Conservation (phyloP, 2,113 vertebrate species). For the Zeus faber region DNA sequence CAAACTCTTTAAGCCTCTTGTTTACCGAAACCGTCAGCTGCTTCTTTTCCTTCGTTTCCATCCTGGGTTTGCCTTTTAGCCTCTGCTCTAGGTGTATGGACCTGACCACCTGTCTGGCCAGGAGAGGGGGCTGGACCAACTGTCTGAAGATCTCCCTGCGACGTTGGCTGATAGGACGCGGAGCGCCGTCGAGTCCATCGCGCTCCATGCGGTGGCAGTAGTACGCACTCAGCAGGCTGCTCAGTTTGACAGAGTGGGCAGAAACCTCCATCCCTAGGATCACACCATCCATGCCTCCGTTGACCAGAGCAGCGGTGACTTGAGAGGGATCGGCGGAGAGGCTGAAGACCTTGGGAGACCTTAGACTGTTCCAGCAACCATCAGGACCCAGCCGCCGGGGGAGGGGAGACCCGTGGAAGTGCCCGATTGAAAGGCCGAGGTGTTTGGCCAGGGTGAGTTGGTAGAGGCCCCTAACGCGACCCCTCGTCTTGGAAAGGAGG, state of each 20-base stretch:
- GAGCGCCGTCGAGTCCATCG: slow-evolving; percentile 16
- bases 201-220: slow-evolving; percentile 60
- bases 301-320: slow-evolving; percentile 74
- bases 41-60: slow-evolving; percentile 21
- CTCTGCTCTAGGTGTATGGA: slow-evolving; percentile 57
- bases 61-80: slow-evolving; percentile 22
- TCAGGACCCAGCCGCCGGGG: slow-evolving; percentile 50
- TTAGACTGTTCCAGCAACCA: slow-evolving; percentile 84
- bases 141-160: slow-evolving; percentile 70
- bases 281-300: slow-evolving; percentile 85
- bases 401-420: background rate
- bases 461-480: slow-evolving; percentile 35
- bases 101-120: slow-evolving; percentile 67
- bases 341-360: slow-evolving; percentile 73
- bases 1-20: slow-evolving; percentile 69
- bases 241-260: slow-evolving; percentile 39
- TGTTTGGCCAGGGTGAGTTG: slow-evolving; percentile 67
- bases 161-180: slow-evolving; percentile 66
- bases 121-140: slow-evolving; percentile 11
- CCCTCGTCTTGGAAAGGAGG: slow-evolving; percentile 30
- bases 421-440: slow-evolving; percentile 64
- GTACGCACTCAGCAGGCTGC: slow-evolving; percentile 75
- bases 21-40: slow-evolving; percentile 55
- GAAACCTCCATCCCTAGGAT: slow-evolving; percentile 74
- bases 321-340: slow-evolving; percentile 50